Evolutionary conservation across 2,797 vertebrate genomes (phyloP).

Genomic region (Myotis myotis): DNA sequence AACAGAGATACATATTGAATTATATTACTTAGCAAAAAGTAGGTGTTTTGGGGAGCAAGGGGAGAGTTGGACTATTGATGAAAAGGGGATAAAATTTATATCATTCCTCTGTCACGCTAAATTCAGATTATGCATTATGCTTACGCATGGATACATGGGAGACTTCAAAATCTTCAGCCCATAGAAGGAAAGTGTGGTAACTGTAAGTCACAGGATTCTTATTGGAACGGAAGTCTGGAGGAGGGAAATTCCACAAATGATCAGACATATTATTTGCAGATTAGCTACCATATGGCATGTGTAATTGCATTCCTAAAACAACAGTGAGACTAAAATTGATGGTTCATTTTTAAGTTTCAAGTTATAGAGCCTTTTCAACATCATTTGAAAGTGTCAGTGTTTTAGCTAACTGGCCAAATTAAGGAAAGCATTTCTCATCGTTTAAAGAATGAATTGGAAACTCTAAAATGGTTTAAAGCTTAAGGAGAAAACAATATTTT

Average conservation of each 20-base stretch:
- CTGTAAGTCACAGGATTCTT: conserved; percentile 54
- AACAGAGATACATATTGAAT: not conserved
- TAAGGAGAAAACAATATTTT: not conserved
- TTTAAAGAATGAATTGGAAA: conserved; percentile 31
- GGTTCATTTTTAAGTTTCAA: conserved; percentile 70
- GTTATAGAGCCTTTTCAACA: conserved; percentile 69
- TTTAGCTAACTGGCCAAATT: conserved; percentile 25
- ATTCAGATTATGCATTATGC: not conserved
- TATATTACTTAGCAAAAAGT: not conserved
- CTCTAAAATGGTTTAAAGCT: conserved; percentile 28
- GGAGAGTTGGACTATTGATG: not conserved
- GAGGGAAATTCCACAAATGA: conserved; percentile 82
- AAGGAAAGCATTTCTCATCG: conserved; percentile 25
- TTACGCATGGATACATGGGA: not conserved
- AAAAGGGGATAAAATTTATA: not conserved
- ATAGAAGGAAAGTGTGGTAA: conserved; percentile 22
- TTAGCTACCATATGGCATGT: conserved; percentile 76
- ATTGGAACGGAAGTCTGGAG: conserved; percentile 83
- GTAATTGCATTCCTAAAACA: conserved; percentile 77
- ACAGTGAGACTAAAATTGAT: conserved; percentile 79
- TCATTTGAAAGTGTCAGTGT: conserved; percentile 71
- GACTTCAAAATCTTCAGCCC: conserved; percentile 7
- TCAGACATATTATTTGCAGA: conserved; percentile 80
- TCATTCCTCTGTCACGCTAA: not conserved
- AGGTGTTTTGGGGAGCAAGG: not conserved